Base-by-base conservation (phyloP, 2,797 vertebrate genomes). In the Phoebastria nigripes region DNA sequence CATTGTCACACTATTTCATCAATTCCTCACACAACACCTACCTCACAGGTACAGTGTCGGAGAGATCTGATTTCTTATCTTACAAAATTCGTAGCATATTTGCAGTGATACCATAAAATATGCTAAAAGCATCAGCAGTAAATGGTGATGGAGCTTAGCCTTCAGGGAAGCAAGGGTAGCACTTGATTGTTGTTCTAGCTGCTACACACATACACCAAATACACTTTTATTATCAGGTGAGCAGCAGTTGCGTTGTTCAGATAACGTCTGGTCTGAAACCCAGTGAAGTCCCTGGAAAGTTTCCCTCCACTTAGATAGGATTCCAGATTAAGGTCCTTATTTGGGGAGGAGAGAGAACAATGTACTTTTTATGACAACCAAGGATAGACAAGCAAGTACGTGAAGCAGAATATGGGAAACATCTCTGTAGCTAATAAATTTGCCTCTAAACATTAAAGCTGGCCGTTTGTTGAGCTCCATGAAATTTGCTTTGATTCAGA, bases 1-100 rank as follows among this genome's bases (percentile, higher is more conserved):
- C 99, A 25, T 98, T 99, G 72, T 99, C 99, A 91, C 99, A 99
- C 97, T 99, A 99, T 95, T 99, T 99, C 98, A 99, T 99, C 97
- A 99, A 99, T 98, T 99, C 99, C 69, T 99, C 99, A 17, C 99
- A 99, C 97, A 99, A 99, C 98, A 99, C 99, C 96, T 99, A 99
- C 98, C 99, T 99, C 98, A 99, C 99, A 98, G 99, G 99, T 99
- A 97, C 37, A 16, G 20, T 44, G 39, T 22, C 46, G 35, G 46
- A 54, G 35, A 54, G 8, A 35, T n/a, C 24, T 19, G 2, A 17
- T 73, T 76, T 55, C 31, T 66, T 51, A 16, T 3, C n/a, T 74
- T 49, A 33, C 5, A 28, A 1, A 80, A 15, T 33, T 55, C 11
- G 15, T 25, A 58, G 47, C 4, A 0, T 31, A 26, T 84, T 90